These are phyloP conservation scores for Pygocentrus nattereri DNA, from an alignment of 2,797 vertebrate species.

Conservation along the genomic window DNA sequence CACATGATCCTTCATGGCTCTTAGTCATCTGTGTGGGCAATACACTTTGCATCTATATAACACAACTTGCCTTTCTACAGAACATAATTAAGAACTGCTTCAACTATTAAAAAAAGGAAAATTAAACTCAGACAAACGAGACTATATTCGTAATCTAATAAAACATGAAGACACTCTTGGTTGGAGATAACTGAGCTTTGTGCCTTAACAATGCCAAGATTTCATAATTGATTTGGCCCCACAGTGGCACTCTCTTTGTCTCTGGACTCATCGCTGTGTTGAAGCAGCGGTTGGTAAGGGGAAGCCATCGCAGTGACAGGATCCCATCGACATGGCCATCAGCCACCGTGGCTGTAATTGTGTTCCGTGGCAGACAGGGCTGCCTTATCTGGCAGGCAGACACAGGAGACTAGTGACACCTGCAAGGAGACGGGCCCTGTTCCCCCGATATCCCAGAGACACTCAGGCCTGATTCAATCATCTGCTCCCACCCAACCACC, in stretches of 20 bases:
- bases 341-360: slow-evolving; percentile 44
- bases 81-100: slow-evolving; percentile 8
- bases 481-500: slow-evolving; percentile 62
- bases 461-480: slow-evolving; percentile 68
- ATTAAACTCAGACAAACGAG: background rate
- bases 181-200: background rate
- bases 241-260: slow-evolving; percentile 7
- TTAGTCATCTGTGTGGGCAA: slow-evolving; percentile 40
- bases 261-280: slow-evolving; percentile 7
- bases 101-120: background rate
- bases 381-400: slow-evolving; percentile 65
- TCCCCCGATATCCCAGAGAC: slow-evolving; percentile 72
- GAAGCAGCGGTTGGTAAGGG: slow-evolving; percentile 30
- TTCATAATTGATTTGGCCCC: background rate
- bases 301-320: slow-evolving; percentile 51
- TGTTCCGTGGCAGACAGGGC: slow-evolving; percentile 58
- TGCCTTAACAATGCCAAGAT: background rate
- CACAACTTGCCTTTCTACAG: slow-evolving; percentile 38
- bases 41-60: slow-evolving; percentile 33
- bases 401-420: slow-evolving; percentile 60
- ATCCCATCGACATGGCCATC: slow-evolving; percentile 51
- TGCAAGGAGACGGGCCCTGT: slow-evolving; percentile 54
- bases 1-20: slow-evolving; percentile 18
- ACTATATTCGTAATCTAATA: slow-evolving; percentile 1
- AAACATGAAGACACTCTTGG: background rate